These are phyloP conservation scores for Caenorhabditis latens DNA, from an alignment of 1,140 invertebrate species.

Conservation along the genomic window DNA sequence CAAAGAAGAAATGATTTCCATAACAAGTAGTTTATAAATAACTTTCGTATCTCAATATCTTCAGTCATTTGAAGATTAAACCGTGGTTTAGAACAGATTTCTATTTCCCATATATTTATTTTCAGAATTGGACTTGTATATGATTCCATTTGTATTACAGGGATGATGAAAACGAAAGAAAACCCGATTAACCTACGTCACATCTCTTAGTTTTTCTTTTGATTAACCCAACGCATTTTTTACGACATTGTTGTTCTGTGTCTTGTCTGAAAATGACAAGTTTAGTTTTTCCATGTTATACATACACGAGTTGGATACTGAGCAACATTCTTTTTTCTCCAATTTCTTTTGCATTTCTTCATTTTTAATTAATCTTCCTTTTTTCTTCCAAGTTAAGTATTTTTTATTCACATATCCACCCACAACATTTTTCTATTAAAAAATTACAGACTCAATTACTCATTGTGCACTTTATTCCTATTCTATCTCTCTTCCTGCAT, in stretches of 20 bases:
- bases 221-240: constrained; percentile 14
- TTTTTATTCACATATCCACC: neutral
- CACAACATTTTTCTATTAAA: constrained; percentile 15
- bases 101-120: neutral
- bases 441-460: constrained; percentile 18
- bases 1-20: no score
- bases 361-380: neutral
- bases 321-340: neutral
- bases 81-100: constrained; percentile 28
- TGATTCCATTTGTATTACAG: constrained; percentile 30
- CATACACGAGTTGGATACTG: neutral
- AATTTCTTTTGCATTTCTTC: neutral
- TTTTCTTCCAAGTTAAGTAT: neutral
- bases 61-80: constrained; percentile 25
- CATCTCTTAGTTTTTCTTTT: constrained; percentile 7
- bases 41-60: neutral
- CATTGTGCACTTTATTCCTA: constrained; percentile 5
- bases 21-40: neutral
- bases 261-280: constrained; percentile 35
- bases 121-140: neutral
- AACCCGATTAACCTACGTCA: constrained; percentile 15
- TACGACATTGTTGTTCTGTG: constrained; percentile 47
- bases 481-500: constrained; percentile 2
- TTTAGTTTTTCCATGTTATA: neutral
- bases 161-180: neutral